These are phyloP conservation scores for Gracilinanus agilis DNA, from an alignment of 2,113 vertebrate genomes.

Conservation along the genomic window DNA sequence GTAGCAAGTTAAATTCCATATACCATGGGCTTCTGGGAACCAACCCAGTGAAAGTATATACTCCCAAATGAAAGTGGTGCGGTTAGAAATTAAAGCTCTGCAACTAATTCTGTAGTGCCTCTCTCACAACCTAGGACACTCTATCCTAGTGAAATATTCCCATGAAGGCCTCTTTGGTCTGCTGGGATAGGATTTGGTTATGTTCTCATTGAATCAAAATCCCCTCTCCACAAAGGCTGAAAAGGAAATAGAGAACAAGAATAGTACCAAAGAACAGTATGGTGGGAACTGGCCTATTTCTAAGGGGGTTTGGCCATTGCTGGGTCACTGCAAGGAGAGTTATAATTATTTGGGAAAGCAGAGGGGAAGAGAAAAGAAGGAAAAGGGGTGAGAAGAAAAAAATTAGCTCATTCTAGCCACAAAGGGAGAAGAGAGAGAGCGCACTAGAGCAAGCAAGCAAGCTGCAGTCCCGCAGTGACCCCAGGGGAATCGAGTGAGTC, in stretches of 20 bases:
- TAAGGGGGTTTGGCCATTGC: neutral
- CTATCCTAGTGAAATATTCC: no score
- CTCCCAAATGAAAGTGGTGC: neutral
- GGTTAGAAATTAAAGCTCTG: neutral
- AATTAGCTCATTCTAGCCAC: slow-evolving; percentile 79
- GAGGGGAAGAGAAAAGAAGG: slow-evolving; percentile 66
- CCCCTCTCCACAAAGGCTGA: neutral
- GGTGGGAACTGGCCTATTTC: neutral
- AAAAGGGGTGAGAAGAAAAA: slow-evolving; percentile 74
- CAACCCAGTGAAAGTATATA: neutral
- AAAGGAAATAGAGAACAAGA: neutral
- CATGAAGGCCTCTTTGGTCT: neutral
- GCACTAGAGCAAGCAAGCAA: slow-evolving; percentile 81
- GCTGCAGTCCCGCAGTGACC: slow-evolving; percentile 88
- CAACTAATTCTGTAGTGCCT: neutral
- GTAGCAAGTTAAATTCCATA: slow-evolving; percentile 1
- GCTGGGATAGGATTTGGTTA: neutral
- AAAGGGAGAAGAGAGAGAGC: slow-evolving; percentile 84
- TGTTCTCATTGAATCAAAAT: neutral
- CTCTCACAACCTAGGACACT: neutral
- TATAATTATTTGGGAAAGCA: slow-evolving; percentile 66
- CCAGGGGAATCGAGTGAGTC: slow-evolving; percentile 93
- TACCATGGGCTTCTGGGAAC: neutral
- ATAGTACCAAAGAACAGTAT: neutral
- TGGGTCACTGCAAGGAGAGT: slow-evolving; percentile 20